These are phyloP conservation scores for Mola mola DNA, from an alignment of 2,113 vertebrate species.

Conservation along the genomic window DNA sequence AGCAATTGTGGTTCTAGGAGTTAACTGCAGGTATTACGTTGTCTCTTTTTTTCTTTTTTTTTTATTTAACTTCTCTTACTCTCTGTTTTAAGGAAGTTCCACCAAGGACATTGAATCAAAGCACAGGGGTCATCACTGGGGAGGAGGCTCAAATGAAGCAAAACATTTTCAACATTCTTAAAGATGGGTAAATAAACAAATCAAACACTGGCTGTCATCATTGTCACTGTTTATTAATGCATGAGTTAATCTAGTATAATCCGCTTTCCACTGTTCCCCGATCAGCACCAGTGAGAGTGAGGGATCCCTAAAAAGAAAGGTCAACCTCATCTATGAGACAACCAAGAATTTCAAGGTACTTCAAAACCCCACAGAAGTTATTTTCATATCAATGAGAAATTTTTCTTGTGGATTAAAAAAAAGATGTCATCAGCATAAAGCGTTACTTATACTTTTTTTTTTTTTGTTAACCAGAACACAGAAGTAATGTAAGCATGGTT, in stretches of 20 bases:
- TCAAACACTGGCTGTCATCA: too few relatives aligned
- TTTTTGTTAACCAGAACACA: not conserved
- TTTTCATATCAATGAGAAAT: too few relatives aligned
- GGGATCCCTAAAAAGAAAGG: conserved; percentile 77
- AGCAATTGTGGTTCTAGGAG: not conserved
- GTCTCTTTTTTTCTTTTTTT: conserved; percentile 3
- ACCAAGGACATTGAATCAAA: conserved; percentile 79
- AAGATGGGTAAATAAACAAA: conserved; percentile 82
- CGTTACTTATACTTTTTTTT: not conserved
- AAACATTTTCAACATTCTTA: conserved; percentile 80
- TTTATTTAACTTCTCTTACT: not conserved
- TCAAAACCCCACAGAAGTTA: too few relatives aligned
- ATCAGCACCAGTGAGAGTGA: conserved; percentile 83
- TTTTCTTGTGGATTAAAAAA: too few relatives aligned
- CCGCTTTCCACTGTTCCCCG: conserved; percentile 6
- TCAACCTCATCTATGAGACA: conserved; percentile 79
- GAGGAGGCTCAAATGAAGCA: conserved; percentile 78
- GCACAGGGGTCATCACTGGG: conserved; percentile 50
- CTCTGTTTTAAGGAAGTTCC: conserved; percentile 83
- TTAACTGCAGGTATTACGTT: not conserved
- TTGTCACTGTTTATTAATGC: not conserved
- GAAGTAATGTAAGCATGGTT: not conserved
- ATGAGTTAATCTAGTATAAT: not conserved
- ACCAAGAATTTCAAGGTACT: conserved; percentile 79
- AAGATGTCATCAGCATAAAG: too few relatives aligned